These are phyloP conservation scores for Tinea semifulvella DNA, from an alignment of 2,888 invertebrate genomes.

Conservation along the genomic window DNA sequence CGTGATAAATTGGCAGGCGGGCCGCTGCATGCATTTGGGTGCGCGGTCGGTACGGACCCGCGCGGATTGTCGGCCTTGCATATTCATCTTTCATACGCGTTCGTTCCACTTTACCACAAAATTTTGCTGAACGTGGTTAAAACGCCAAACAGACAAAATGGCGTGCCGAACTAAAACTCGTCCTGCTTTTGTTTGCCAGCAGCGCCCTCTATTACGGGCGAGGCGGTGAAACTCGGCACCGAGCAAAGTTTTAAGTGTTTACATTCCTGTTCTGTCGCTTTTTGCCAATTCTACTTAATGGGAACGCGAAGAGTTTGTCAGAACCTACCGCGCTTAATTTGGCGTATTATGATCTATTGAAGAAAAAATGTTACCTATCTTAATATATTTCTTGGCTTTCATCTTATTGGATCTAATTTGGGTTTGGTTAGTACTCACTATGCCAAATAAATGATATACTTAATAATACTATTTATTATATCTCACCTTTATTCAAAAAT, in stretches of 20 bases:
- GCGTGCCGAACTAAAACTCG: conserved; percentile 44
- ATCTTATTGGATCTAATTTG: too few species aligned
- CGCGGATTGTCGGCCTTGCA: conserved; percentile 32
- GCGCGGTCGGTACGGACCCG: not conserved
- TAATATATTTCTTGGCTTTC: too few species aligned
- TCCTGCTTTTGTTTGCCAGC: conserved; percentile 52
- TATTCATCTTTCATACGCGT: conserved; percentile 51
- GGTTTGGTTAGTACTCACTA: too few species aligned
- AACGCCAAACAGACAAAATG: conserved; percentile 48
- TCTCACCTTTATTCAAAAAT: too few species aligned
- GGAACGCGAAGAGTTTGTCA: conserved; percentile 44
- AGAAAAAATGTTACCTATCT: too few species aligned
- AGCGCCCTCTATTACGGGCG: conserved; percentile 47
- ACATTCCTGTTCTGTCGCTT: conserved; percentile 61
- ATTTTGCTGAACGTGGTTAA: conserved; percentile 42
- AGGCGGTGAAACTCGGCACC: conserved; percentile 37
- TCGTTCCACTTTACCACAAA: conserved; percentile 38
- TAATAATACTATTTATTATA: too few species aligned
- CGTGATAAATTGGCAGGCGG: conserved; percentile 6
- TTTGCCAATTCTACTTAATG: conserved; percentile 60
- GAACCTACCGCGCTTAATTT: conserved; percentile 43
- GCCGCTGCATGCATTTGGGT: conserved; percentile 2
- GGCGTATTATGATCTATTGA: too few species aligned
- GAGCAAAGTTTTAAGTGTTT: conserved; percentile 63
- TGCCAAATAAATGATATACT: too few species aligned